Percentiles rank a stretch among this genome's conserved stretches.
phyloP scores from a whole-genome alignment of 2,113 vertebrate genomes.

The human (Homo sapiens) region DNA sequence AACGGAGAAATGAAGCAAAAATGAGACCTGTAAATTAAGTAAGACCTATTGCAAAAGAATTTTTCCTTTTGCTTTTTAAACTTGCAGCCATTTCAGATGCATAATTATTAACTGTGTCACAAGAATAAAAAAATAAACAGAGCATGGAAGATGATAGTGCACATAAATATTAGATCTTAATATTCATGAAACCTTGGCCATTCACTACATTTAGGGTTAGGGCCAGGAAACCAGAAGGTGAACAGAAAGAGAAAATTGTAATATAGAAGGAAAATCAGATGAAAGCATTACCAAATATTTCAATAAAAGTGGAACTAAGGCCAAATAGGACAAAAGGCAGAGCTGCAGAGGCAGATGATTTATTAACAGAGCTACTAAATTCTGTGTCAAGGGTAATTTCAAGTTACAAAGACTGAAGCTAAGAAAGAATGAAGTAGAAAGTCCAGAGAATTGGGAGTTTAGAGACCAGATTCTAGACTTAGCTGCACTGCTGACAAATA shows the following conservation, averaged over 20 bases:
- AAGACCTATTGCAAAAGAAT: not conserved
- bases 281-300: constrained; percentile 46
- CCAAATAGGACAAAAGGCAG: constrained; percentile 10
- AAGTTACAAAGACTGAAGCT: constrained; percentile 33
- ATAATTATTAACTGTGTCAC: constrained; percentile 43
- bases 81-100: constrained; percentile 16
- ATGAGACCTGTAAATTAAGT: constrained; percentile 4
- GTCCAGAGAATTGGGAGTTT: not conserved
- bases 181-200: constrained; percentile 10
- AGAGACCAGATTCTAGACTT: not conserved
- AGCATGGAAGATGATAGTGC: constrained; percentile 22
- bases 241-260: constrained; percentile 6
- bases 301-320: constrained; percentile 31
- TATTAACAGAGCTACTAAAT: constrained; percentile 41
- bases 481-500: not conserved
- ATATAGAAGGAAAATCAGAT: not conserved
- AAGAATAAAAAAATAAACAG: constrained; percentile 62
- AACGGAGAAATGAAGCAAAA: constrained; percentile 22
- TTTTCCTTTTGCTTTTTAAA: constrained; percentile 59
- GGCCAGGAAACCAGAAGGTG: not conserved
- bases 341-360: not conserved
- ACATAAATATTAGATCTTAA: constrained; percentile 46
- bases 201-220: constrained; percentile 19
- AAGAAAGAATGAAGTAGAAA: not conserved
- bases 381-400: constrained; percentile 59